phyloP scores from a whole-genome alignment of 1,140 invertebrate genomes.

The Drosophila nigrodunni region DNA sequence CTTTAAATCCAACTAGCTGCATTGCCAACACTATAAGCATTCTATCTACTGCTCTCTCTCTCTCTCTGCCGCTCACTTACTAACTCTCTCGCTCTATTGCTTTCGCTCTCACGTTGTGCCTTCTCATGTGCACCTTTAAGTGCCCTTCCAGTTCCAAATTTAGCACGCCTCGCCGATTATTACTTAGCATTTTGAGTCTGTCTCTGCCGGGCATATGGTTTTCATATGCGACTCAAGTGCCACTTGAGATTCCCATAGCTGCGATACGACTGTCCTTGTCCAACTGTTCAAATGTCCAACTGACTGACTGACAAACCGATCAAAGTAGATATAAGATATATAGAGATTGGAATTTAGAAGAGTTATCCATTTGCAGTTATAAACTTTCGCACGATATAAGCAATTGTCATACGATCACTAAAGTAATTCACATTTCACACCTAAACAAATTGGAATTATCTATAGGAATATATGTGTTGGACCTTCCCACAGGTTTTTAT shows the following conservation, averaged over 20 bases:
- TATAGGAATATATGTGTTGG: too few relatives aligned
- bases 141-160: conserved; percentile 47
- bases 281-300: not conserved
- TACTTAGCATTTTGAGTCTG: conserved; percentile 48
- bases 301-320: not conserved
- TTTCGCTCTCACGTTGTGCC: not conserved
- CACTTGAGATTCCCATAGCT: conserved; percentile 35
- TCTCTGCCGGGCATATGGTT: conserved; percentile 41
- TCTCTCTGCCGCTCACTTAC: not conserved
- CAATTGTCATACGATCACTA: not conserved
- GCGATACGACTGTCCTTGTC: not conserved
- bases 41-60: not conserved
- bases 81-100: not conserved
- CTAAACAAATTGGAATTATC: conserved; percentile 39
- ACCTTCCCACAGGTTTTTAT: conserved; percentile 72
- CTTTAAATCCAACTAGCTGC: too few relatives aligned
- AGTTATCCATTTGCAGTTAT: conserved; percentile 27
- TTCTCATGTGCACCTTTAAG: conserved; percentile 39
- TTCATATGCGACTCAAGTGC: conserved; percentile 58
- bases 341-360: not conserved
- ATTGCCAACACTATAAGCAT: too few relatives aligned
- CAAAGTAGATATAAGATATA: not conserved
- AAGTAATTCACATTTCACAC: conserved; percentile 24
- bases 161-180: conserved; percentile 56
- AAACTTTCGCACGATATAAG: conserved; percentile 64